Conservation (phyloP, 2,888 invertebrate species). For the Colostygia pectinataria region DNA sequence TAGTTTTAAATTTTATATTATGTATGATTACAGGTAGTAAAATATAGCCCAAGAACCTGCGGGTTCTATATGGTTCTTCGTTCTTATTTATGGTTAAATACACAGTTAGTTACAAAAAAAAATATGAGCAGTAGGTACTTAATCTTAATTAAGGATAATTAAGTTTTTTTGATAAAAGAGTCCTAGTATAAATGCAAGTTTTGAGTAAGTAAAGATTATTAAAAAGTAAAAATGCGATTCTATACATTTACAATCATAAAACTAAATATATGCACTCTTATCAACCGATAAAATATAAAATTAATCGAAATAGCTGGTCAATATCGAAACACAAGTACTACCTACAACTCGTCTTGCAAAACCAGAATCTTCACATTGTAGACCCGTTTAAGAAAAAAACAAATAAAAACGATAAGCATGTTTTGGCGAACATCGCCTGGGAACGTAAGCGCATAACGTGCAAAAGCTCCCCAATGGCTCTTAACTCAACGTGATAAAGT, state of each 20-base stretch:
- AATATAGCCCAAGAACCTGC: too few species aligned
- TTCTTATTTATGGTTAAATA: too few species aligned
- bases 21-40: too few species aligned
- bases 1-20: too few species aligned
- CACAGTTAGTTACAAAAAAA: too few species aligned
- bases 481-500: conserved; percentile 51
- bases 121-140: too few species aligned
- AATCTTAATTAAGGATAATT: too few species aligned
- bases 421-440: conserved; percentile 67
- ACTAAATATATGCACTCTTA: conserved; percentile 19
- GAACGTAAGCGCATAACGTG: conserved; percentile 65
- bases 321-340: conserved; percentile 61
- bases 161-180: too few species aligned
- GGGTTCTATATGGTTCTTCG: too few species aligned
- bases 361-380: conserved; percentile 79
- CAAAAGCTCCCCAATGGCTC: conserved; percentile 47
- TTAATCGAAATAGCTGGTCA: conserved; percentile 26
- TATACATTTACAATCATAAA: background rate
- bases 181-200: too few species aligned
- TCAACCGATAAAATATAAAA: conserved; percentile 15
- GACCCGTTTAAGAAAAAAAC: conserved; percentile 71
- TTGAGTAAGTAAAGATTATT: background rate
- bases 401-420: conserved; percentile 59
- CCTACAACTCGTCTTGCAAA: conserved; percentile 75
- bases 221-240: background rate